Conservation (phyloP, 2,797 vertebrate species). For the Danio aesculapii region DNA sequence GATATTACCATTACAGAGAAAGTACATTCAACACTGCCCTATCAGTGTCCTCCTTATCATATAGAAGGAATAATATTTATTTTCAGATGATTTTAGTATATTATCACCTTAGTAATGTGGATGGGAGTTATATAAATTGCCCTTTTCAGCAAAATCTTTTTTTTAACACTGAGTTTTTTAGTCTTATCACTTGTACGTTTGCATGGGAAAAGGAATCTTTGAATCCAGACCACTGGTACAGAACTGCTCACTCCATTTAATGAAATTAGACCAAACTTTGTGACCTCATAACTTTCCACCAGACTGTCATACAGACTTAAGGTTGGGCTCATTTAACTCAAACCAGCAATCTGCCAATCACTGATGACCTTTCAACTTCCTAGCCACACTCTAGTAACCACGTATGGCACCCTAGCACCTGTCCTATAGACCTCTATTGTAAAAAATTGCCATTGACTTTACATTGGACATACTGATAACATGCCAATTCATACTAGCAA, state of each 20-base stretch:
- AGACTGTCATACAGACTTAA: too few relatives aligned
- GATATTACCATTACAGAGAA: background rate
- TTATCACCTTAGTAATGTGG: background rate
- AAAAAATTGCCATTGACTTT: too few relatives aligned
- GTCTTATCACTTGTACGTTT: background rate
- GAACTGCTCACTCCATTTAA: background rate
- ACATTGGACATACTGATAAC: too few relatives aligned
- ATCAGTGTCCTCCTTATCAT: background rate
- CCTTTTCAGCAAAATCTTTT: background rate
- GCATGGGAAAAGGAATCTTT: background rate
- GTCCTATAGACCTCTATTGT: too few relatives aligned
- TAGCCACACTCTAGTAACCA: too few relatives aligned
- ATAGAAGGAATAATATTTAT: background rate
- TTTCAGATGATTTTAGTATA: background rate
- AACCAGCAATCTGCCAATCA: too few relatives aligned
- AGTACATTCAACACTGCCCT: constrained; percentile 3
- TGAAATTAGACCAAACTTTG: too few relatives aligned
- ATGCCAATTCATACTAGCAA: too few relatives aligned
- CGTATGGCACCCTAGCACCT: too few relatives aligned
- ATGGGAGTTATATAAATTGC: background rate
- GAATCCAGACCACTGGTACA: background rate
- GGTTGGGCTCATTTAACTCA: too few relatives aligned
- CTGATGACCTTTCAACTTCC: too few relatives aligned
- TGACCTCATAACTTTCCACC: too few relatives aligned
- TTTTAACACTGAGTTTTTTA: background rate